Conservation (phyloP, 2,797 vertebrate species). For the Schizothorax lantsangensis region DNA sequence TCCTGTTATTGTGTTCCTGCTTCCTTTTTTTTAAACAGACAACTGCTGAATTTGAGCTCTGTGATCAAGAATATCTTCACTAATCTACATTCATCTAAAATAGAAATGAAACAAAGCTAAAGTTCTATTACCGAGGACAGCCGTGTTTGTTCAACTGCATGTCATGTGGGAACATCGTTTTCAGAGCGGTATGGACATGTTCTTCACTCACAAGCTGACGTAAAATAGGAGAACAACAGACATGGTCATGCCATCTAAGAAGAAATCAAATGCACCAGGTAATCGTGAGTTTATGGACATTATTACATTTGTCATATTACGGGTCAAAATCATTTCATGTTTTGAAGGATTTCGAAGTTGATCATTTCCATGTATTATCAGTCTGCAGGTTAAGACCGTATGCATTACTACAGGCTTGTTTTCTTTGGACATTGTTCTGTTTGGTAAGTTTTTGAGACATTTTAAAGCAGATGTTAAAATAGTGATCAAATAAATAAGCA, state of each 20-base stretch:
- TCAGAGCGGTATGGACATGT: neutral
- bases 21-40: too few relatives aligned
- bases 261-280: neutral
- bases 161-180: neutral
- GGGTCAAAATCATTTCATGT: neutral
- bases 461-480: neutral
- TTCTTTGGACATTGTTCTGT: neutral
- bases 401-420: neutral
- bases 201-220: neutral
- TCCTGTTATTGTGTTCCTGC: too few relatives aligned
- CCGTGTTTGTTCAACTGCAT: neutral
- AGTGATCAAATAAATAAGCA: neutral
- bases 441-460: neutral
- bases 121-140: too few relatives aligned
- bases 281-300: neutral
- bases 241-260: neutral
- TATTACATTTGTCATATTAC: neutral
- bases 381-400: neutral
- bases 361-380: neutral
- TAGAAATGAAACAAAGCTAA: too few relatives aligned
- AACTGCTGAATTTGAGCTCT: too few relatives aligned
- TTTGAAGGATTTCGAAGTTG: neutral
- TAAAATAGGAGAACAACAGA: neutral
- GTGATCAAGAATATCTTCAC: too few relatives aligned
- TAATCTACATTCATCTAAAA: too few relatives aligned